These are phyloP conservation scores for Nerophis lumbriciformis DNA, from an alignment of 2,113 vertebrate genomes.

Conservation along the genomic window DNA sequence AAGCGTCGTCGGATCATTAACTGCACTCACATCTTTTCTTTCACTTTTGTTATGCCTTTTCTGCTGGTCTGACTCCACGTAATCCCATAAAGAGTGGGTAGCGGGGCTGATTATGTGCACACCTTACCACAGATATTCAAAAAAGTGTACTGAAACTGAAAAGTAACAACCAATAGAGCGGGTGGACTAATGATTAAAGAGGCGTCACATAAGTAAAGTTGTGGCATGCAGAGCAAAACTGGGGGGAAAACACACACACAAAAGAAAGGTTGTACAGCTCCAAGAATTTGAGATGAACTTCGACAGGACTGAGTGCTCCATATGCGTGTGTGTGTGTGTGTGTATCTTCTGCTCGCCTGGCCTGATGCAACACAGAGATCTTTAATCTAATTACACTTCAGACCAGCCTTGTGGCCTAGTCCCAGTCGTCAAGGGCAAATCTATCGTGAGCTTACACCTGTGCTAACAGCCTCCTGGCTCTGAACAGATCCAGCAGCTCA, in stretches of 20 bases:
- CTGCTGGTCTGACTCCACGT: slow-evolving; percentile 10
- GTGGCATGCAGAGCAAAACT: slow-evolving; percentile 6
- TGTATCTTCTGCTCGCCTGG: slow-evolving; percentile 13
- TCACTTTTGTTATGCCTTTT: slow-evolving; percentile 7
- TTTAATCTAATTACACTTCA: slow-evolving; percentile 67
- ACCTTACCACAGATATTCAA: slow-evolving; percentile 3
- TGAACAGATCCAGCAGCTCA: slow-evolving; percentile 31
- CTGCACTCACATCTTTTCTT: neutral
- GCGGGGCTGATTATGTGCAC: slow-evolving; percentile 4
- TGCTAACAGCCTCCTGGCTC: slow-evolving; percentile 33
- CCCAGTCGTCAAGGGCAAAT: slow-evolving; percentile 58
- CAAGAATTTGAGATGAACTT: slow-evolving; percentile 20
- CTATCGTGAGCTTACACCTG: slow-evolving; percentile 25
- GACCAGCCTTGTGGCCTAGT: slow-evolving; percentile 48
- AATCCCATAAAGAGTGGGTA: slow-evolving; percentile 32
- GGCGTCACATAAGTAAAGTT: slow-evolving; percentile 7
- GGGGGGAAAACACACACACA: neutral
- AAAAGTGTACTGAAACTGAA: neutral
- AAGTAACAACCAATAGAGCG: slow-evolving; percentile 4
- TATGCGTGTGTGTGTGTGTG: slow-evolving; percentile 5
- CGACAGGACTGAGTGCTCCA: slow-evolving; percentile 22
- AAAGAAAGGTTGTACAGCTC: slow-evolving; percentile 7
- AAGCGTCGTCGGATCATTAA: neutral
- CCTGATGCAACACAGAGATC: slow-evolving; percentile 53
- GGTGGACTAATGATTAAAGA: slow-evolving; percentile 17